Base-by-base conservation (phyloP, 2,888 invertebrate genomes). In the Nymphalis polychloros region DNA sequence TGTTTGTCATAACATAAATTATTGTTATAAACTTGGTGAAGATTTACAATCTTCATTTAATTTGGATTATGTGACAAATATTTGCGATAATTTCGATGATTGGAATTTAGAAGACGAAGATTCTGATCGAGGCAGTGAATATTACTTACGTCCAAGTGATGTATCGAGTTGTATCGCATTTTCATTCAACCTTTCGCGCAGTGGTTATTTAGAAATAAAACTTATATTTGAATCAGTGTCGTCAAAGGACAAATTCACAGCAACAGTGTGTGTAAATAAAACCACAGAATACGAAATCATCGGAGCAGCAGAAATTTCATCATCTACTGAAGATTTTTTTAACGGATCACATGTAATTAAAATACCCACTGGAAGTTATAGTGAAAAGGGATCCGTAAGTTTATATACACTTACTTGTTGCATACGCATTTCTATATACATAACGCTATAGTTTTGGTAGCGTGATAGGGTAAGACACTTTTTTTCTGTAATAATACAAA, bases 321-420 rank as follows among this genome's bases (percentile, higher is more conserved):
- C 52, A 19, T 65, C 59, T 50, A 8, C 59, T 17, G 6, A 2
- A 20, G 8, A n/a, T 20, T 19, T 47, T n/a, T 50, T 17, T 8
- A 60, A 65, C 52, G 65, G 59, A 52, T 65, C 59, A 19, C 65
- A 47, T 27, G 46, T 50, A 19, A 52, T 52, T 16, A 27, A n/a
- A 19, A 8, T 60, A 19, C 8, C 41, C 6, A 19, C 41, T 27
- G 41, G n/a, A 23, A 59, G 50, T 49, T 0, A 59, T 46, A 35
- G 27, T 59, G 41, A 27, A 59, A 64, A 64, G 19, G 64, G 64
- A 59, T 64, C 59, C n/a, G 59, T 64, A 64, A 19, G 64, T 59
- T 13, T 50, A 23, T 23, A 31, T 8, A 49, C 10, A 8, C 23
- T 31, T 31, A 31, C 6, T 31, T 31, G 5, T 31, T 31, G 27